phyloP scores from a whole-genome alignment of 2,888 invertebrate genomes.

The Ochlodes sylvanus region DNA sequence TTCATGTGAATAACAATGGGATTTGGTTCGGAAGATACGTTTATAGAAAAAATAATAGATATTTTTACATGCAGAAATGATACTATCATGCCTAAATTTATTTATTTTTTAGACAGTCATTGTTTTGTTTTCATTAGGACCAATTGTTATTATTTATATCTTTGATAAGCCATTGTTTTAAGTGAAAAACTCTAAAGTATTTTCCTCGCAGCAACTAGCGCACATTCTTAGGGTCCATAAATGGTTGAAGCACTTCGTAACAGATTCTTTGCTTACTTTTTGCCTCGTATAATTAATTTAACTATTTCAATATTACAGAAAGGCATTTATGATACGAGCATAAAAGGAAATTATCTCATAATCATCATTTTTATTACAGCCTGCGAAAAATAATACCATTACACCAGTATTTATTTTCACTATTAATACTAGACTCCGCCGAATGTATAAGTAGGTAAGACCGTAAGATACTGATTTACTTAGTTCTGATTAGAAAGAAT shows the following conservation, averaged over 20 bases:
- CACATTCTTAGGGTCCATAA: constrained; percentile 14
- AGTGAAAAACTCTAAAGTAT: constrained; percentile 2
- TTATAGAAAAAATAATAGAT: background rate
- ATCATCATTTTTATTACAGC: no score
- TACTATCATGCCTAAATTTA: background rate
- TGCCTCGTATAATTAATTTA: background rate
- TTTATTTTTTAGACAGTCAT: no score
- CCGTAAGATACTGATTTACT: no score
- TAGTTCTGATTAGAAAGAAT: no score
- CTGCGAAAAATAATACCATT: no score
- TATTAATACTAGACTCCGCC: no score
- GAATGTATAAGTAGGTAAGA: no score
- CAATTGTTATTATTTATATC: no score
- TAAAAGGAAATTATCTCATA: no score
- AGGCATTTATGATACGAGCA: no score
- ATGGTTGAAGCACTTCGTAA: constrained; percentile 7
- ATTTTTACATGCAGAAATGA: background rate
- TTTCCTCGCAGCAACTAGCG: constrained; percentile 4
- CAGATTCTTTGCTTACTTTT: constrained; percentile 9
- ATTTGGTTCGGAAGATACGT: background rate
- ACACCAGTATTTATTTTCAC: no score
- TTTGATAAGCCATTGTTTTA: background rate
- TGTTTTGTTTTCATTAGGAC: no score
- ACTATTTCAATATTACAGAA: constrained; percentile 5
- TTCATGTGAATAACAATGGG: constrained; percentile 21